Conservation (phyloP, 1,140 invertebrate species). For the Tenebrio molitor region DNA sequence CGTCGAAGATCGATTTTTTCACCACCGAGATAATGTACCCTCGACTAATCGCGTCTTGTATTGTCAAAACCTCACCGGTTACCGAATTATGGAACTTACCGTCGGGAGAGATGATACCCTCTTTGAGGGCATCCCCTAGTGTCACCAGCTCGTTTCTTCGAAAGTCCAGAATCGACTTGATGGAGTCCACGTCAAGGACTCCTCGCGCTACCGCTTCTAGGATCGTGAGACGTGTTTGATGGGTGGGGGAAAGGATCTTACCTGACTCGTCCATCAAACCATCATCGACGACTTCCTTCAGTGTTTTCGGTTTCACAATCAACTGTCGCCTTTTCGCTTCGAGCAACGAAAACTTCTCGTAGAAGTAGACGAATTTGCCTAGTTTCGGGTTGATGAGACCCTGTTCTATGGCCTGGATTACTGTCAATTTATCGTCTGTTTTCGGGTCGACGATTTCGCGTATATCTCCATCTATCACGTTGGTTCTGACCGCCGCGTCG, state of each 20-base stretch:
- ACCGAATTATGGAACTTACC: constrained; percentile 80
- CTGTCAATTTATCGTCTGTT: constrained; percentile 83
- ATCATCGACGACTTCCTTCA: constrained; percentile 88
- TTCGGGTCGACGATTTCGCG: constrained; percentile 87
- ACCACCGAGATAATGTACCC: constrained; percentile 91
- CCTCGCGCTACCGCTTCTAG: constrained; percentile 87
- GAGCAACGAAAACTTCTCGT: constrained; percentile 83
- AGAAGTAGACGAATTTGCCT: constrained; percentile 85
- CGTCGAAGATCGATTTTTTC: constrained; percentile 91
- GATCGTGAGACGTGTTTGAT: constrained; percentile 81
- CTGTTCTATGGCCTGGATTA: constrained; percentile 81
- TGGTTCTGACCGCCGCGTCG: constrained; percentile 82
- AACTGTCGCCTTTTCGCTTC: constrained; percentile 84
- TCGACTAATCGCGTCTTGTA: constrained; percentile 86
- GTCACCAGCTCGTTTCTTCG: constrained; percentile 84
- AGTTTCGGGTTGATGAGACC: constrained; percentile 84
- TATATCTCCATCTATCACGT: constrained; percentile 81
- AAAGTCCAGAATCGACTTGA: constrained; percentile 88
- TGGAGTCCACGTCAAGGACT: constrained; percentile 85
- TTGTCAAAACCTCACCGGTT: constrained; percentile 78
- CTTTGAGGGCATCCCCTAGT: constrained; percentile 84
- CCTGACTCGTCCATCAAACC: constrained; percentile 85
- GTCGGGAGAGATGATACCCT: constrained; percentile 82
- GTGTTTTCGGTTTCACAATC: constrained; percentile 89
- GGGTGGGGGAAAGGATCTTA: constrained; percentile 84